phyloP scores from a whole-genome alignment of 2,888 invertebrate species.

The Drosophila crucigera region DNA sequence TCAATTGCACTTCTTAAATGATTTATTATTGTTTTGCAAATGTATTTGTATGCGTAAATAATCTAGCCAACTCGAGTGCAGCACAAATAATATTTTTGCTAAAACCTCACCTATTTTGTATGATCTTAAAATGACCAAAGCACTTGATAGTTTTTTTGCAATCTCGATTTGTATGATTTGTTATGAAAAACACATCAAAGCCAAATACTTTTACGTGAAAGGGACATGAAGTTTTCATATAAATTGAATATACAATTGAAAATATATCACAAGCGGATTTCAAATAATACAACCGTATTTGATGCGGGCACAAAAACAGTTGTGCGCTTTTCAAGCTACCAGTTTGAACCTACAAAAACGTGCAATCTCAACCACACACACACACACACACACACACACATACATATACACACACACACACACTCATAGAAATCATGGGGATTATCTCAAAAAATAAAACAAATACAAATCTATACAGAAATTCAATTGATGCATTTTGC shows the following conservation, averaged over 20 bases:
- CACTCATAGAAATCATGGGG: conserved; percentile 20
- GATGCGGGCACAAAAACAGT: conserved; percentile 59
- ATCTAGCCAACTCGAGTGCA: not conserved
- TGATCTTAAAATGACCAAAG: not conserved
- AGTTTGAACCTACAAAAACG: conserved; percentile 36
- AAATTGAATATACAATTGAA: conserved; percentile 74
- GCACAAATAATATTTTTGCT: not conserved
- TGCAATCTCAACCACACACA: conserved; percentile 27
- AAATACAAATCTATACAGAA: conserved; percentile 45
- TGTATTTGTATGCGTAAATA: not conserved
- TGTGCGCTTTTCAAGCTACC: conserved; percentile 64
- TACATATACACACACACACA: conserved; percentile 21
- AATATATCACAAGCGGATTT: conserved; percentile 78
- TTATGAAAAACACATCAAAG: conserved; percentile 7
- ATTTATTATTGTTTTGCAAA: not conserved
- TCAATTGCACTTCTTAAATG: not conserved
- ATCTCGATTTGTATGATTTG: conserved; percentile 32
- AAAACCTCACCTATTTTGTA: not conserved
- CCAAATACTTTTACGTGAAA: conserved; percentile 4
- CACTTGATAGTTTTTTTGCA: not conserved
- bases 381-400: conserved; percentile 23
- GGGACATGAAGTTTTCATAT: conserved; percentile 37
- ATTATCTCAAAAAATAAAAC: conserved; percentile 42
- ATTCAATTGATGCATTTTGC: conserved; percentile 68
- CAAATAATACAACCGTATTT: conserved; percentile 71